These are phyloP conservation scores for Nasalis larvatus DNA, from an alignment of 2,113 vertebrate species.

Conservation along the genomic window DNA sequence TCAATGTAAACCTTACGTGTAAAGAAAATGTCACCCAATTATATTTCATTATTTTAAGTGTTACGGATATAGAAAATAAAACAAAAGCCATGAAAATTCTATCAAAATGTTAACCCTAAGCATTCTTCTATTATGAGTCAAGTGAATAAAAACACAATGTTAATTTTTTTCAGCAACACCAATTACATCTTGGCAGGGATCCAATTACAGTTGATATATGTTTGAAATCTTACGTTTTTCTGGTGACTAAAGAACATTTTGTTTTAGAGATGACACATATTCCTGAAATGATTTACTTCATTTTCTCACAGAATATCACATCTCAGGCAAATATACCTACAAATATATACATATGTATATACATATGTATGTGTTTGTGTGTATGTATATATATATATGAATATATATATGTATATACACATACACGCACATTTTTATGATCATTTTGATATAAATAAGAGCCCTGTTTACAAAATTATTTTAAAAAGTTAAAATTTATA, in stretches of 20 bases:
- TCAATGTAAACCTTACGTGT: neutral
- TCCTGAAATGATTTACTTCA: neutral
- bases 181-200: neutral
- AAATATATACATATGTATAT: neutral
- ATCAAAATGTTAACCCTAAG: neutral
- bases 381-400: no score
- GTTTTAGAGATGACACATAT: neutral
- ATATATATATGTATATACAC: neutral
- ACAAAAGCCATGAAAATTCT: neutral
- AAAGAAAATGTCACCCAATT: conserved; percentile 38
- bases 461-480: neutral
- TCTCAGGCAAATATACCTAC: neutral
- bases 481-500: neutral
- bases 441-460: conserved; percentile 6
- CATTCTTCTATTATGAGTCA: neutral
- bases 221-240: neutral
- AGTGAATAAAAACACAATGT: neutral
- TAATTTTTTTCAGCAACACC: neutral
- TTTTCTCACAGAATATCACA: neutral
- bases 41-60: neutral
- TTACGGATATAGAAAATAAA: neutral
- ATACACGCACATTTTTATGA: neutral
- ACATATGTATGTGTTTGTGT: neutral
- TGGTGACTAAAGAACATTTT: neutral
- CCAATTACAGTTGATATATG: neutral